Evolutionary conservation across 2,113 vertebrate genomes (phyloP), one percentile per base, ranked within the genome.

Genomic region (Tricholaema leucomelas): DNA sequence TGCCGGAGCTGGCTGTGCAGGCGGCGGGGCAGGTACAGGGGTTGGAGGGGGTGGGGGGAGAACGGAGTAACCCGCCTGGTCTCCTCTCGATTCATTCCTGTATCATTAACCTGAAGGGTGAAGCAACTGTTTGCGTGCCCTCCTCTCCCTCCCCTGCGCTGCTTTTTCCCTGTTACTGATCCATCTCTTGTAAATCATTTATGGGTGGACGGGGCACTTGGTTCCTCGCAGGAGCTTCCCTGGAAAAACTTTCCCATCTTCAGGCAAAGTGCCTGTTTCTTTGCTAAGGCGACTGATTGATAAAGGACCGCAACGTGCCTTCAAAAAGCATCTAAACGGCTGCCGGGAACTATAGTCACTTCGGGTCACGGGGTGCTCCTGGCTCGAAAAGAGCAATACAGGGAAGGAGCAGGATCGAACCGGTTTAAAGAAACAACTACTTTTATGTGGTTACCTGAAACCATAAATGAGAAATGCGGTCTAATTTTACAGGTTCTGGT

Each of bases 131-230:
- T 81, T 80, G 79, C 55, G 81, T 73, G 80, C 72, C 64, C 75
- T 83, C 7, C 52, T 74, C 65, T 88, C 42, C 42, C 81, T 80
- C 66, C 78, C 35, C 54, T 74, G 82, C 60, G 78, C 67, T 90
- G 85, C 74, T 74, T 88, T 80, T 85, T 89, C 76, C 58, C 73
- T 80, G 92, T 92, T 81, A 91, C 78, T 81, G 81, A 91, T 92
- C 91, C 87, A 85, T 91, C 85, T 73, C 91, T 90, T 58, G 95
- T 94, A 91, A 95, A 95, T 95, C 81, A 94, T 94, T 95, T 88
- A 94, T 89, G 77, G 93, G 94, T 73, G 52, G 86, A 48, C 64
- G 17, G 71, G 84, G 87, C 73, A 66, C 78, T 93, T 87, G 61
- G 83, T 60, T 88, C 80, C 33, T 76, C 59, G 59, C 81, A 87